Conservation (phyloP, 2,888 invertebrate species). For the Eubasilissa splendida region DNA sequence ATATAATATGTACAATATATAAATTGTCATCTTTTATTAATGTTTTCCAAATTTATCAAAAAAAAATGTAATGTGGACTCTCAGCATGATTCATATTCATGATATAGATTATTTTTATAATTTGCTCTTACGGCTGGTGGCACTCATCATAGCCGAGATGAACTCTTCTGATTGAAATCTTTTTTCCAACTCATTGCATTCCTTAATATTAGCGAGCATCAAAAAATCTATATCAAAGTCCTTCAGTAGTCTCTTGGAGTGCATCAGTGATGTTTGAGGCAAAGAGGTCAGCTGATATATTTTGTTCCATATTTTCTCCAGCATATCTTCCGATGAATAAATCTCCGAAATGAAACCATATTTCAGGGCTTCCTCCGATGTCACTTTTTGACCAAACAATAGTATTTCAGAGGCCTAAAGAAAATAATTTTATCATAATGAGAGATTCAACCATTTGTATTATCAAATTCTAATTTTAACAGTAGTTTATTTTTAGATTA, state of each 20-base stretch:
- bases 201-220: conserved; percentile 78
- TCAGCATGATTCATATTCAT: too few relatives aligned
- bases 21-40: too few relatives aligned
- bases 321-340: conserved; percentile 77
- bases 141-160: conserved; percentile 74
- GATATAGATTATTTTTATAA: too few relatives aligned
- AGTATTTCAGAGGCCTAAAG: conserved; percentile 75
- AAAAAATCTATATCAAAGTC: conserved; percentile 74
- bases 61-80: too few relatives aligned
- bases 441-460: background rate
- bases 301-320: conserved; percentile 74
- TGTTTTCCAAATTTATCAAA: too few relatives aligned
- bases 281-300: conserved; percentile 72
- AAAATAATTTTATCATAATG: background rate
- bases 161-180: conserved; percentile 80
- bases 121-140: conserved; percentile 59
- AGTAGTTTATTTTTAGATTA: background rate
- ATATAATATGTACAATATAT: too few relatives aligned
- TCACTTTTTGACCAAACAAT: conserved; percentile 82
- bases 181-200: conserved; percentile 77
- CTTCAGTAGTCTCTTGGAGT: conserved; percentile 81
- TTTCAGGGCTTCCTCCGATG: conserved; percentile 84
- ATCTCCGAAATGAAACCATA: conserved; percentile 86
- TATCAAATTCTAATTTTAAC: background rate
- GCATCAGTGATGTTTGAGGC: conserved; percentile 74